Evolutionary conservation across 2,888 invertebrate species (phyloP), one percentile per base, ranked within the genome.

Genomic region (Orthosia cruda): DNA sequence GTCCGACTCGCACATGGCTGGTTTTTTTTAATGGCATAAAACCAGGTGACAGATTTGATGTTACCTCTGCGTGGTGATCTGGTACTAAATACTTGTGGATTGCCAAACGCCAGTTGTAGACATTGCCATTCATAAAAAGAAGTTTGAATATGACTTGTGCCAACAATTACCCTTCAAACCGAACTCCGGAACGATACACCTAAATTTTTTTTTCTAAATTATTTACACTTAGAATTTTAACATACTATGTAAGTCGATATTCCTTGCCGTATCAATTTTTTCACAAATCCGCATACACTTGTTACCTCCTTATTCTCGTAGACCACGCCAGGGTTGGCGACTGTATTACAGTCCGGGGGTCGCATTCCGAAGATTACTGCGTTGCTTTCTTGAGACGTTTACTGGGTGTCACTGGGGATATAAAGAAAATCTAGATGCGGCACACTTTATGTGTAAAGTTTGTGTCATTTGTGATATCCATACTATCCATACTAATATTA

Each of bases 281-380:
- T 62, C 32, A 26, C 0, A 59, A 82, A 77, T 82, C 1, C 18
- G 11, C 3, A 4, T 18, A 3, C 59, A 26, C 18, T 7, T 47
- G 59, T 57, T 69, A 83, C 91, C 52, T 4, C 77, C 55, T 89
- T 89, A 81, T 87, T 23, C 75, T 23, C 7, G 9, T 54, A n/a
- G 63, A 62, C 74, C 84, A 80, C 88, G 82, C 80, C 82, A 88
- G 80, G 93, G 93, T 93, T 89, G 93, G 93, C 87, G 91, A 94
- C 93, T 94, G 91, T 92, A 94, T 94, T 94, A 94, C 92, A 89
- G 83, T 77, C 84, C 84, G 78, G 91, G 94, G 94, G 94, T 89
- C 87, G 91, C 92, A 93, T 94, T 94, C 93, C 93, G 80, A 89
- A 94, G 94, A 94, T 95, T 94, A 94, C 92, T 90, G 91, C 89